A percentile compares a stretch with the other conserved stretches of the same genome.
phyloP scores from a whole-genome alignment of 2,888 invertebrate species.

The Sinodicranocentrus sp. region DNA sequence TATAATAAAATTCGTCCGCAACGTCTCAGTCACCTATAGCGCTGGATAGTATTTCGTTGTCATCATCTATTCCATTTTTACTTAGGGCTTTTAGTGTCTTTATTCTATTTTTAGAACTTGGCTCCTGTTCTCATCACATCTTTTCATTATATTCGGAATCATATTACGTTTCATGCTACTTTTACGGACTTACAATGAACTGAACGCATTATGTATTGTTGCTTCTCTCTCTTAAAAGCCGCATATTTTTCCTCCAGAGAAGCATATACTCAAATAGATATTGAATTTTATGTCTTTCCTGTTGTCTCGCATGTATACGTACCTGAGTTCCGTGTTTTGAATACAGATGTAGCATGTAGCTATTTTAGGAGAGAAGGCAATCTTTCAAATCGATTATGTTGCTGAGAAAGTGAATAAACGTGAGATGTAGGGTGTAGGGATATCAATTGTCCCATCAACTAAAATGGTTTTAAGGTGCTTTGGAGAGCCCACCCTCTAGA shows the following conservation, averaged over 20 bases:
- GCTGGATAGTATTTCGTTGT: neutral
- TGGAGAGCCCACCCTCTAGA: neutral
- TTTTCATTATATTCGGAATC: neutral
- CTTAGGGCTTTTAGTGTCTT: neutral
- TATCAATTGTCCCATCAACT: constrained; percentile 17
- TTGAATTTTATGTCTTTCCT: constrained; percentile 12
- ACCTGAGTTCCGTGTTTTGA: neutral
- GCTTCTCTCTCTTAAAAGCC: too few species aligned
- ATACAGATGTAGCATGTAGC: neutral
- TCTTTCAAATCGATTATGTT: too few species aligned
- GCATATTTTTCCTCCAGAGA: neutral
- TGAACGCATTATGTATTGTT: too few species aligned
- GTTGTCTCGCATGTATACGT: neutral
- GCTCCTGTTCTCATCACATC: neutral
- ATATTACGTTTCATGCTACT: neutral
- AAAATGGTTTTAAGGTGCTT: constrained; percentile 1
- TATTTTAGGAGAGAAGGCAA: too few species aligned
- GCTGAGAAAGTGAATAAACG: neutral
- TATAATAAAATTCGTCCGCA: neutral
- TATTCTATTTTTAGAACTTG: neutral
- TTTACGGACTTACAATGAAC: too few species aligned
- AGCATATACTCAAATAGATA: neutral
- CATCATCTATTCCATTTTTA: neutral
- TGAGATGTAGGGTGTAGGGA: too few species aligned
- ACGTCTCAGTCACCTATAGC: neutral